Evolutionary conservation across 2,888 invertebrate species (phyloP), one percentile per base, ranked within the genome.

Genomic region (Abscondita cerata): DNA sequence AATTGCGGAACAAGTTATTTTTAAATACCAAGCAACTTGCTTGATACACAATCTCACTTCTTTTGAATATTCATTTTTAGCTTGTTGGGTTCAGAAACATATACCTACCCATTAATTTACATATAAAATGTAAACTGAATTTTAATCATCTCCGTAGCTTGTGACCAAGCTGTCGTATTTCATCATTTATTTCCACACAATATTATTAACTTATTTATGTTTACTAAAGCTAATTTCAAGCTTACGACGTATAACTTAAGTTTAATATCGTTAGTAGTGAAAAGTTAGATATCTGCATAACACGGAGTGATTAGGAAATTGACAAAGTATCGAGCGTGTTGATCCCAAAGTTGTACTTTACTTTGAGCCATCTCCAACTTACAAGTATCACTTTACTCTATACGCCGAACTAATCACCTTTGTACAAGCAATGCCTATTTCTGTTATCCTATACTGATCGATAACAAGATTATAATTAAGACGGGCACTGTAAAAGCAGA

Each of bases 41-140:
- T 44, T 55, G 54, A 59, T 58, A 59, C 51, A 44, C 55, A 52
- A 34, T 41, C 51, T 36, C 47, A n/a, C 33, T 61, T 59, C 59
- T 60, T 61, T 66, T 67, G 65, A 65, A 67, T 67, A 67, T 67
- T 61, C 58, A 67, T 67, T 63, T 59, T 67, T 40, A 60, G 65
- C 65, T 65, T 65, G 65, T 65, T 65, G 59, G 65, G 47, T 56
- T 59, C 62, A 65, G 65, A 56, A 65, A 65, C 59, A 62, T 52
- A 59, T 65, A 50, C 59, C 57, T 56, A 65, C 59, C 57, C 59
- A 65, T 65, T 65, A 65, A 65, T 65, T 65, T 65, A 57, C 65
- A 65, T 65, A 59, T 62, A 65, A 57, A 65, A 62, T 52, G 58
- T 46, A 62, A 62, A 62, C 48, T 52, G 57, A 59, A 59, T 59